Evolutionary conservation across 2,797 vertebrate species (phyloP).

Genomic region (Bradypodion pumilum): DNA sequence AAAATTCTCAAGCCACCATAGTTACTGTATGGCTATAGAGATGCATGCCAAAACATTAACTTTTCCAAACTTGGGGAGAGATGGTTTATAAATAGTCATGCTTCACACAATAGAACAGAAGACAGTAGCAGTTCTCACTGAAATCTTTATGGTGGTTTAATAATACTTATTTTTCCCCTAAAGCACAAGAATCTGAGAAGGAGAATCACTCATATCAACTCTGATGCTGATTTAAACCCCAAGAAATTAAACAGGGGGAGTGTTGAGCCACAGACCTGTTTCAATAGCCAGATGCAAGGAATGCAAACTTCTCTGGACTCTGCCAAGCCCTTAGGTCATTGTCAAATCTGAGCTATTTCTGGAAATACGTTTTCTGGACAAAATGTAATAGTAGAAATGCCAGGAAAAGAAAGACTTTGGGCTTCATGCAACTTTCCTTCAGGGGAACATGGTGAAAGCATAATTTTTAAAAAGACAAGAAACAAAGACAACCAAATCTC

Average conservation of each 20-base stretch:
- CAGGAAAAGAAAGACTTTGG: background rate
- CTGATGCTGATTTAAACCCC: background rate
- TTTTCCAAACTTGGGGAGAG: background rate
- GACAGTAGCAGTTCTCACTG: background rate
- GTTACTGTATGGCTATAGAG: too few species aligned
- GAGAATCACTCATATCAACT: constrained; percentile 1
- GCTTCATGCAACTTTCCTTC: background rate
- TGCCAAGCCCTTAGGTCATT: background rate
- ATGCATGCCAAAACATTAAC: too few species aligned
- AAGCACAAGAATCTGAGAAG: background rate
- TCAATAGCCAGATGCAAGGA: constrained; percentile 2
- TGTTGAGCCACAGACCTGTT: constrained; percentile 1
- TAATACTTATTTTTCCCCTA: constrained; percentile 15
- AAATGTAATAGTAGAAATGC: constrained; percentile 1
- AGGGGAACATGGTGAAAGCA: background rate
- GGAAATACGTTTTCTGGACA: background rate
- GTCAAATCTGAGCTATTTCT: constrained; percentile 10
- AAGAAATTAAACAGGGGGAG: constrained; percentile 33
- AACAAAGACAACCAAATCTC: background rate
- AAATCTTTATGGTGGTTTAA: background rate
- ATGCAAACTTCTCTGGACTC: background rate
- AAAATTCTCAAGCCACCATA: too few species aligned
- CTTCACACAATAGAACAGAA: background rate
- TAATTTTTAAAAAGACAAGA: background rate
- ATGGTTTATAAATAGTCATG: background rate